A percentile compares a stretch with the other conserved stretches of the same genome.
Evolutionary conservation across 2,113 vertebrate genomes (phyloP).

Genomic region (Cacatua alba): DNA sequence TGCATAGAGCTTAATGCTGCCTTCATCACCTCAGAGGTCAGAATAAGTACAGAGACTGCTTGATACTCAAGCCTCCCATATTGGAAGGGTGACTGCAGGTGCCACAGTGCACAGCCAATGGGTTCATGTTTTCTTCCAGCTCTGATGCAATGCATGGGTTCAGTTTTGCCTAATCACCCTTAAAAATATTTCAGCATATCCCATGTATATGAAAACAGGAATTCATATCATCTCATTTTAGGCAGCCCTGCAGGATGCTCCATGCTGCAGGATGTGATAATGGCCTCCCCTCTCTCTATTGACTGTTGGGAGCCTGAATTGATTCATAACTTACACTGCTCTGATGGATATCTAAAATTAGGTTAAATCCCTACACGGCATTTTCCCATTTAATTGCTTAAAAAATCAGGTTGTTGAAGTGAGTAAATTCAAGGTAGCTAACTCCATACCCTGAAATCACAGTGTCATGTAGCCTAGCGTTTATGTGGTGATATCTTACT

Average conservation of each 20-base stretch:
- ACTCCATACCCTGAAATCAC: neutral
- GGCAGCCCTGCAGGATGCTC: neutral
- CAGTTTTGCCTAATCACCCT: neutral
- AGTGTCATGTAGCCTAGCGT: fast-evolving
- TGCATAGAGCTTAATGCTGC: neutral
- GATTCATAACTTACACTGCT: neutral
- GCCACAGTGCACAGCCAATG: neutral
- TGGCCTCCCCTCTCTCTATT: neutral
- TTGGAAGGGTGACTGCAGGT: neutral
- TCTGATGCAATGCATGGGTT: neutral
- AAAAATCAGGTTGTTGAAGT: neutral
- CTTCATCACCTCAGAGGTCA: neutral
- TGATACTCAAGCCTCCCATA: neutral
- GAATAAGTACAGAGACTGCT: neutral
- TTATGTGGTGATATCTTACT: neutral
- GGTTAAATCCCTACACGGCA: neutral
- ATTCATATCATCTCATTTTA: neutral
- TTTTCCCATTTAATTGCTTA: neutral
- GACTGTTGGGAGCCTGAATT: neutral
- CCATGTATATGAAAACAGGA: neutral
- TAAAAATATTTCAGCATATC: neutral
- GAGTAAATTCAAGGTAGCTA: neutral
- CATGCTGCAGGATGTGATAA: neutral
- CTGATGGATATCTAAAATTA: neutral
- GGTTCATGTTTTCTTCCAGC: neutral